phyloP scores from a whole-genome alignment of 2,113 vertebrate genomes.

The Amphilophus citrinellus region DNA sequence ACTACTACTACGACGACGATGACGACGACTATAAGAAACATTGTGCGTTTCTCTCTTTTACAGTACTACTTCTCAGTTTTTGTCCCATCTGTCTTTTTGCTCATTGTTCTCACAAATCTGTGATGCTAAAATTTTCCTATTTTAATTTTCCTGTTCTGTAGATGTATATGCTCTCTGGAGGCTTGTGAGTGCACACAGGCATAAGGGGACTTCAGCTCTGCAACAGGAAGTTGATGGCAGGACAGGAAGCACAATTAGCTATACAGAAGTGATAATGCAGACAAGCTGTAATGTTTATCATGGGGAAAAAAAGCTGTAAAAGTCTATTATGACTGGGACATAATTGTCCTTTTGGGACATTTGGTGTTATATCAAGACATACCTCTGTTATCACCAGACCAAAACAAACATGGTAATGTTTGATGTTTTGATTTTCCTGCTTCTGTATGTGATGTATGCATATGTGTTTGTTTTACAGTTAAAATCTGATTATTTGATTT shows the following conservation, averaged over 20 bases:
- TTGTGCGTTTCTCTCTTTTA: neutral
- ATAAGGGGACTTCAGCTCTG: constrained; percentile 1
- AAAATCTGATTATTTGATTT: constrained; percentile 59
- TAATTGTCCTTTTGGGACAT: constrained; percentile 54
- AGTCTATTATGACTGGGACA: constrained; percentile 8
- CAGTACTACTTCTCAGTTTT: neutral
- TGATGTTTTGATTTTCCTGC: constrained; percentile 50
- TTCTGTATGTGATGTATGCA: constrained; percentile 24
- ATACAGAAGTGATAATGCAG: constrained; percentile 27
- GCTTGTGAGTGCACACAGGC: neutral
- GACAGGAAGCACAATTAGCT: constrained; percentile 45
- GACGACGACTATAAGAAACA: too few relatives aligned
- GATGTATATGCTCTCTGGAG: neutral
- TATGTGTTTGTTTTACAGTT: constrained; percentile 54
- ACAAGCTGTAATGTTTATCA: constrained; percentile 25
- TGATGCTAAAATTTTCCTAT: neutral
- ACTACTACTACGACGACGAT: neutral
- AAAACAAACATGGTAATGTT: constrained; percentile 58
- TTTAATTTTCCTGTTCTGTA: neutral
- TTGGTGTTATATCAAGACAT: constrained; percentile 43
- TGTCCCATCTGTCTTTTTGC: rapidly evolving
- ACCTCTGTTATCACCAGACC: constrained; percentile 32
- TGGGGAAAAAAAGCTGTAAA: constrained; percentile 5
- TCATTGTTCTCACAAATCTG: neutral
- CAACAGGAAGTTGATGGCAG: constrained; percentile 36